Conservation (phyloP, 1,140 invertebrate species). For the Cyclina sinensis region DNA sequence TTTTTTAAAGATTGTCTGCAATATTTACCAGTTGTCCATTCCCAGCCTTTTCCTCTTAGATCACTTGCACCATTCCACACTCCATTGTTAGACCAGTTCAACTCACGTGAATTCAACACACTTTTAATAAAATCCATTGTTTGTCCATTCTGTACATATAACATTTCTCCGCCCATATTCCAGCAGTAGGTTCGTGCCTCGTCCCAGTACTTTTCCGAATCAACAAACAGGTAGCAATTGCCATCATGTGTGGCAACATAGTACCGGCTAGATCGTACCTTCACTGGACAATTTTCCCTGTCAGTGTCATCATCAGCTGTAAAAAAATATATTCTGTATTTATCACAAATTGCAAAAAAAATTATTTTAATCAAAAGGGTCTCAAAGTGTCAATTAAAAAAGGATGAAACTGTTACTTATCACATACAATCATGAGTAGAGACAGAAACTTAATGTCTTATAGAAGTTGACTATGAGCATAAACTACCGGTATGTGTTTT, state of each 20-base stretch:
- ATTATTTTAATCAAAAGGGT: no score
- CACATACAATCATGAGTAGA: no score
- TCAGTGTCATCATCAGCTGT: slow-evolving; percentile 15
- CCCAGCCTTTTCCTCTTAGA: slow-evolving; percentile 67
- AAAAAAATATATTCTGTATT: not conserved
- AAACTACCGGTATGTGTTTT: no score
- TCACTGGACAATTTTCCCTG: slow-evolving; percentile 11
- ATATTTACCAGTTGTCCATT: slow-evolving; percentile 78
- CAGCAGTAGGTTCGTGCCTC: slow-evolving; percentile 73
- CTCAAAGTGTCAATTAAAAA: no score
- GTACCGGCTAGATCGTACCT: slow-evolving; percentile 19
- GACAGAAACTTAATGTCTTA: no score
- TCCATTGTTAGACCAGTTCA: slow-evolving; percentile 75
- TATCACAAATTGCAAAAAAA: not conserved
- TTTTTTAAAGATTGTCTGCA: no score
- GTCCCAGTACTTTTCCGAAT: slow-evolving; percentile 77
- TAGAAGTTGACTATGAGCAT: no score
- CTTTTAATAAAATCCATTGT: slow-evolving; percentile 78
- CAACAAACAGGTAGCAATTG: slow-evolving; percentile 77
- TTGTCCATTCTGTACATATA: slow-evolving; percentile 66
- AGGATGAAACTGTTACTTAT: no score
- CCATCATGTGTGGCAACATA: slow-evolving; percentile 60
- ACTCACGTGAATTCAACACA: slow-evolving; percentile 70
- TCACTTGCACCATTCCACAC: slow-evolving; percentile 79
- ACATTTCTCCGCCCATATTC: slow-evolving; percentile 76